A percentile compares a stretch with the other conserved stretches of the same genome.
phyloP scores from a whole-genome alignment of 1,140 invertebrate species.

The Ceratina calcarata region DNA sequence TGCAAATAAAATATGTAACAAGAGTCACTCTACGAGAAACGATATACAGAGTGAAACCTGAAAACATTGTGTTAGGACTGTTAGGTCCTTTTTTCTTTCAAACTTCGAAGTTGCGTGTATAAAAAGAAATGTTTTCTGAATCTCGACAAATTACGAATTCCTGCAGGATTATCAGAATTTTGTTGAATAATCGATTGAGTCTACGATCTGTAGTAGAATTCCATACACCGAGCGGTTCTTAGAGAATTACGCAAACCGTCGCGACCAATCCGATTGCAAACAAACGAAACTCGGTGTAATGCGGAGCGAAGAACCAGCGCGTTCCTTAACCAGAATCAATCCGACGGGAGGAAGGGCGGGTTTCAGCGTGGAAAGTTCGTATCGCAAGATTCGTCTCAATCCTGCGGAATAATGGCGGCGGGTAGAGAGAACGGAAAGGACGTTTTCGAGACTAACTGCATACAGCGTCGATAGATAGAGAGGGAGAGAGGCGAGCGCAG shows the following conservation, averaged over 20 bases:
- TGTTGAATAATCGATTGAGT: background rate
- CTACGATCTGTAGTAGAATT: no score
- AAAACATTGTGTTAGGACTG: background rate
- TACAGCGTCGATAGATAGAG: conserved; percentile 1
- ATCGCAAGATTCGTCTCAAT: conserved; percentile 51
- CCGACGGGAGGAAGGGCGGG: background rate
- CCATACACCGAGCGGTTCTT: no score
- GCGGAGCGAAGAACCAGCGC: background rate
- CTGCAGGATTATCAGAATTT: no score
- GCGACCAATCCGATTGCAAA: conserved; percentile 17
- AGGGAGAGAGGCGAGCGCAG: background rate
- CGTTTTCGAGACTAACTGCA: conserved; percentile 60
- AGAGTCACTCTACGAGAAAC: background rate
- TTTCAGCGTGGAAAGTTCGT: conserved; percentile 33
- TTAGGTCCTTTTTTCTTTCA: no score
- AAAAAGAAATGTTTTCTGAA: background rate
- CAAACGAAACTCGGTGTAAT: conserved; percentile 7
- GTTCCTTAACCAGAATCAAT: conserved; percentile 44
- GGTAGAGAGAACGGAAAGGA: conserved; percentile 52
- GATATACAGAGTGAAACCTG: background rate
- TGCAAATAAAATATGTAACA: conserved; percentile 8
- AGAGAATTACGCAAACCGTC: background rate
- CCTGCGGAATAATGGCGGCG: conserved; percentile 46
- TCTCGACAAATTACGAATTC: no score
- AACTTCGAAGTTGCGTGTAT: no score